phyloP scores from a whole-genome alignment of 2,888 invertebrate species.

The Drosophila kanekoi region DNA sequence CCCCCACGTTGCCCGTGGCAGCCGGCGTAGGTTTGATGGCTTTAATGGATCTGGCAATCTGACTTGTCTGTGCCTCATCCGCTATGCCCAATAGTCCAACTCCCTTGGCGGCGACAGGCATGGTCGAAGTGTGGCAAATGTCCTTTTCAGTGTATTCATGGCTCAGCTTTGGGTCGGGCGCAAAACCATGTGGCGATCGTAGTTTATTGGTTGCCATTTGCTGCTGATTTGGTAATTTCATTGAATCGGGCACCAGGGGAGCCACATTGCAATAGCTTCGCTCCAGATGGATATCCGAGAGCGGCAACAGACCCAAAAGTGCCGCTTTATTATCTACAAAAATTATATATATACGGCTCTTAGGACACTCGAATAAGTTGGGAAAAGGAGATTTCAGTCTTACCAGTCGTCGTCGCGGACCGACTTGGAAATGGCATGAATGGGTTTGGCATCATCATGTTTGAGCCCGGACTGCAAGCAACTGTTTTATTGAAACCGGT shows the following conservation, averaged over 20 bases:
- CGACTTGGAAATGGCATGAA: slow-evolving; percentile 45
- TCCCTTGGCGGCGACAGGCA: slow-evolving; percentile 1
- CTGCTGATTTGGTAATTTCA: slow-evolving; percentile 62
- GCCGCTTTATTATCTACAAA: slow-evolving; percentile 30
- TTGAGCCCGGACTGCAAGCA: slow-evolving; percentile 1
- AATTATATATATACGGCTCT: neutral
- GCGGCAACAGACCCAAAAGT: slow-evolving; percentile 9
- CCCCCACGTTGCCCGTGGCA: slow-evolving; percentile 70
- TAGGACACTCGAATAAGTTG: no score
- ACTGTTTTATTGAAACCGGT: slow-evolving; percentile 52
- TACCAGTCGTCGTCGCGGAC: slow-evolving; percentile 32
- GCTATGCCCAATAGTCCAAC: neutral
- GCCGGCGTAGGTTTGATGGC: slow-evolving; percentile 10
- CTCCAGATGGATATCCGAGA: slow-evolving; percentile 50
- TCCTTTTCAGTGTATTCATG: slow-evolving; percentile 19
- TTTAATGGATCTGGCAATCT: slow-evolving; percentile 15
- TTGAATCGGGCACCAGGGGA: slow-evolving; percentile 82
- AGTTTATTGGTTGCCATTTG: slow-evolving; percentile 9
- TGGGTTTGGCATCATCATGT: slow-evolving; percentile 40
- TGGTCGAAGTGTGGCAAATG: neutral
- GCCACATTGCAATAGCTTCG: slow-evolving; percentile 84
- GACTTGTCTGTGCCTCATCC: slow-evolving; percentile 3
- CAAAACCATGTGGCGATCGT: slow-evolving; percentile 13
- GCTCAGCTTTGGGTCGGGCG: no score
- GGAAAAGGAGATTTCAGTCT: neutral